Conservation (phyloP, 2,113 vertebrate species). For the Passer montanus region DNA sequence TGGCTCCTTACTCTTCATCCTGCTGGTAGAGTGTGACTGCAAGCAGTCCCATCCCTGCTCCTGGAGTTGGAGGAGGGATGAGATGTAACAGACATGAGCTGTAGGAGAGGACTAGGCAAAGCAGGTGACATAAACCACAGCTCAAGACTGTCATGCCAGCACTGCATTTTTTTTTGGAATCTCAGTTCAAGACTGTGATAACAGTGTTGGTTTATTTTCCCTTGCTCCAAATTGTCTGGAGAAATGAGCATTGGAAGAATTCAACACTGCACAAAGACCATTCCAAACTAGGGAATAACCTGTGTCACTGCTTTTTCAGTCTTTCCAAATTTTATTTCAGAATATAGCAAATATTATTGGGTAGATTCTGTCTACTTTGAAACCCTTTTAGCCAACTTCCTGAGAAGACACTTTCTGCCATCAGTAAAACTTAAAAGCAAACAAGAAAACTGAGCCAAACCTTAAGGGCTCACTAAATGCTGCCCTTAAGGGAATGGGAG, state of each 20-base stretch:
- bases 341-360: neutral
- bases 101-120: neutral
- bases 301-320: neutral
- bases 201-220: neutral
- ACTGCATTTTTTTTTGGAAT: neutral
- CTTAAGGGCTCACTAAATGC: neutral
- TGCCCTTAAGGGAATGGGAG: neutral
- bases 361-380: neutral
- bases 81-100: neutral
- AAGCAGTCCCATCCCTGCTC: neutral
- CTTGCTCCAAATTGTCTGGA: neutral
- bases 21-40: neutral
- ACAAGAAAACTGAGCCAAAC: neutral
- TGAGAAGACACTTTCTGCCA: neutral
- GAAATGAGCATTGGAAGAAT: neutral
- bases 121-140: neutral
- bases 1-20: neutral
- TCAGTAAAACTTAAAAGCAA: neutral
- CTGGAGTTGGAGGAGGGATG: neutral
- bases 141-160: neutral
- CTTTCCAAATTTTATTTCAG: neutral
- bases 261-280: neutral
- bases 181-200: neutral
- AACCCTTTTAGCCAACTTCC: neutral
- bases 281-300: neutral